Conservation (phyloP, 2,113 vertebrate genomes). For the Crypturellus undulatus region DNA sequence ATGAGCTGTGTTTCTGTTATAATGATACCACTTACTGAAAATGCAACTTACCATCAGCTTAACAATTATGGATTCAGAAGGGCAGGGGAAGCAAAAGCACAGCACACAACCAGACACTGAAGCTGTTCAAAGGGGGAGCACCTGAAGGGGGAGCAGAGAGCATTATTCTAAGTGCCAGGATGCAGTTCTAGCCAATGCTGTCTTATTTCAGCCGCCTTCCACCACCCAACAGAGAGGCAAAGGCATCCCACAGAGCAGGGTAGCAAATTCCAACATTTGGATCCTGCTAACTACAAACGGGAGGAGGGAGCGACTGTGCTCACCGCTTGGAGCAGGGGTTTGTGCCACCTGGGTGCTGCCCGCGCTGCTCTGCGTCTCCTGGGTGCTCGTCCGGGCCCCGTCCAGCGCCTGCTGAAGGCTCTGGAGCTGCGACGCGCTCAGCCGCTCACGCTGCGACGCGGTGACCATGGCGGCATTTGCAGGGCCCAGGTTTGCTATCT, state of each 20-base stretch:
- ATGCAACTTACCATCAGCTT: conserved; percentile 1
- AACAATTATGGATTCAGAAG: background rate
- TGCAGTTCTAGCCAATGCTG: background rate
- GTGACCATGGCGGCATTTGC: conserved; percentile 81
- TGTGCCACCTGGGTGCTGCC: background rate
- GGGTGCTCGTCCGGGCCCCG: conserved; percentile 62
- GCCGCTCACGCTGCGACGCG: conserved; percentile 50
- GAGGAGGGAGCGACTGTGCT: background rate
- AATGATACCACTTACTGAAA: background rate
- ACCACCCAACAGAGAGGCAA: background rate
- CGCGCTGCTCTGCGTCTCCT: background rate
- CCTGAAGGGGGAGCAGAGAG: conserved; percentile 40
- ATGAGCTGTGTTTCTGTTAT: background rate
- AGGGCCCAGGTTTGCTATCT: conserved; percentile 79
- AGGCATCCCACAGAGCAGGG: background rate
- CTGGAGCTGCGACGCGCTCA: conserved; percentile 74
- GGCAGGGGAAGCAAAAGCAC: background rate
- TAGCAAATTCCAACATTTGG: background rate
- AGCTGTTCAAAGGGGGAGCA: background rate
- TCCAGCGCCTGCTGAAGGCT: conserved; percentile 78
- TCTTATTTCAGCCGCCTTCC: background rate
- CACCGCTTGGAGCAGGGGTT: background rate
- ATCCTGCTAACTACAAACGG: background rate
- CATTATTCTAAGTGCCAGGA: background rate
- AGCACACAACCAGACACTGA: conserved; percentile 13